A percentile compares a stretch with the other conserved stretches of the same genome.
phyloP scores from a whole-genome alignment of 64 coral and sea anemone species.

The Montipora cactus region DNA sequence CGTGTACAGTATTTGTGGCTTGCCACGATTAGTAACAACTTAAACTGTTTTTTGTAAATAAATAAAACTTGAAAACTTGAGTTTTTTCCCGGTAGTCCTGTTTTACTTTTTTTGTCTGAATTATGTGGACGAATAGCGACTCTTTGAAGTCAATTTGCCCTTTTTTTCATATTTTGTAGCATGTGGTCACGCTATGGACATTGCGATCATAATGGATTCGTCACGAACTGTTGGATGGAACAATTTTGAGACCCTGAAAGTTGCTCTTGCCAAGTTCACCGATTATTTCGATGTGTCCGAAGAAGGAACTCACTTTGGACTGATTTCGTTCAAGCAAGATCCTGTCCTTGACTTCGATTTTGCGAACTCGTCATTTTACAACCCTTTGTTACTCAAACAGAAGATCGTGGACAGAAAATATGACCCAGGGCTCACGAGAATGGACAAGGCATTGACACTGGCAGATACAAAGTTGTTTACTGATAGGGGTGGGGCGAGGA shows the following conservation, averaged over 20 bases:
- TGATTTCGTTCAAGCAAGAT: constrained; percentile 81
- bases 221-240: constrained; percentile 72
- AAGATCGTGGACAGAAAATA: constrained; percentile 77
- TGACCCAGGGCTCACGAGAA: constrained; percentile 63
- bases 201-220: constrained; percentile 77
- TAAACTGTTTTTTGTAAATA: too few species aligned
- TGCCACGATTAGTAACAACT: too few species aligned
- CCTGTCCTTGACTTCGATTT: constrained; percentile 79
- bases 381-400: constrained; percentile 61
- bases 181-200: constrained; percentile 81
- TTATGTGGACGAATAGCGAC: too few species aligned
- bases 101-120: too few species aligned
- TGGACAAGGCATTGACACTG: constrained; percentile 73
- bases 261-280: constrained; percentile 64
- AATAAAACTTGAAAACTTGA: too few species aligned
- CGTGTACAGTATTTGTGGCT: too few species aligned
- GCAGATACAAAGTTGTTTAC: constrained; percentile 75
- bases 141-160: neutral
- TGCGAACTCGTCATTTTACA: constrained; percentile 40
- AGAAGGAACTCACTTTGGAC: constrained; percentile 77
- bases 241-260: constrained; percentile 83
- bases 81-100: too few species aligned
- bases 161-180: constrained; percentile 31
- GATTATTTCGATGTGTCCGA: constrained; percentile 85
- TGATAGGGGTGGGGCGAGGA: constrained; percentile 73